Evolutionary conservation across 2,113 vertebrate genomes (phyloP), one percentile per base, ranked within the genome.

Genomic region (Poeciliopsis turrubarensis): DNA sequence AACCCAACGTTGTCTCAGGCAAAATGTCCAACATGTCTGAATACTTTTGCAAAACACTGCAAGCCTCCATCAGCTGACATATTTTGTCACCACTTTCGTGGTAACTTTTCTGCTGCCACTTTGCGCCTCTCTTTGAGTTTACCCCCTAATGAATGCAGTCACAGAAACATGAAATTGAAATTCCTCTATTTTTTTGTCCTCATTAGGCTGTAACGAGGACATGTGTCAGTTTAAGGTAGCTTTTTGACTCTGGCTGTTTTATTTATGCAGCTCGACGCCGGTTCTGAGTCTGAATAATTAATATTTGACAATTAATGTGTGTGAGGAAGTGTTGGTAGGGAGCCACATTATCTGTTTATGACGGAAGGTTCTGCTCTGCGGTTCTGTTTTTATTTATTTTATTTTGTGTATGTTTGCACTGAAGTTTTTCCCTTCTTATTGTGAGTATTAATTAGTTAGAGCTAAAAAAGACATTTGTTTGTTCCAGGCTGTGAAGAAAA

Each of bases 241-340:
- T 77, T 81, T 81, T 89, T 80, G 82, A 68, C 73, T 25, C 11
- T 19, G 61, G 44, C 83, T 90, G 61, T 80, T 91, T 92, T 86
- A 94, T 93, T 92, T 84, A 93, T 93, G 84, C 86, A 78, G 82
- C 81, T 85, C 63, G 61, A 84, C 78, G 70, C 83, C 71, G 79
- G 57, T 66, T 73, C 84, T 84, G 78, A 82, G 39, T 57, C 73
- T 95, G 82, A 91, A 92, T 92, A 87, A 94, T 94, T 93, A 80
- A 92, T 91, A 61, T 76, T 68, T 72, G 84, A 82, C 77, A 92
- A 84, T 92, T 81, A 87, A 78, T 77, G 72, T 3, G 77, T 65
- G 75, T 65, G 72, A 31, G 51, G 2, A 10, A 11, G 32, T 4
- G 11, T 22, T 65, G 9, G 6, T 31, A 44, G 19, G 27, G 1